Percentiles rank a stretch among this genome's conserved stretches.
Conservation (phyloP, 2,113 vertebrate genomes). For the Ceyx melanurus region DNA sequence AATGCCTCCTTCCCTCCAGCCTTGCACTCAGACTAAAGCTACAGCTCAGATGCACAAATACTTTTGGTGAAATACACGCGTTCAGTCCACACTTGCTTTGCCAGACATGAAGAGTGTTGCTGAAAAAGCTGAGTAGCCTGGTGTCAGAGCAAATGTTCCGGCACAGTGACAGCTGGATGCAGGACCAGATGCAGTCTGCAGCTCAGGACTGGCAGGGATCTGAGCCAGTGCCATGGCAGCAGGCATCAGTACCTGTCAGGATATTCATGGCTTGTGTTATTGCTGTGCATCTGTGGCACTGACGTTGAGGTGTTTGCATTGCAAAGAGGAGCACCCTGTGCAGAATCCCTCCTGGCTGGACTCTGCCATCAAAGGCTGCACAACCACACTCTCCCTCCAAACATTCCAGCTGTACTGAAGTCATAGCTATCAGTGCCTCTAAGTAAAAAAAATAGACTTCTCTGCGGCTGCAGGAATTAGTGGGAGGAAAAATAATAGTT, state of each 20-base stretch:
- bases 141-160: constrained; percentile 46
- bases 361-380: not conserved
- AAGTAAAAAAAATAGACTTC: not conserved
- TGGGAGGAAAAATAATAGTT: not conserved
- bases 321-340: not conserved
- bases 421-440: not conserved
- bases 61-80: not conserved
- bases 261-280: not conserved
- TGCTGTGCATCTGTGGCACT: not conserved
- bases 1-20: not conserved
- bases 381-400: not conserved
- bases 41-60: not conserved
- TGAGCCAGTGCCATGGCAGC: constrained; percentile 54
- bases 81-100: not conserved
- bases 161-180: constrained; percentile 31
- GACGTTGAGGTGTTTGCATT: not conserved
- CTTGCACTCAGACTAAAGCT: not conserved
- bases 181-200: constrained; percentile 27
- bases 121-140: constrained; percentile 19
- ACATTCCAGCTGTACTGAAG: not conserved
- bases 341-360: not conserved
- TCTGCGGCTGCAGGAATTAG: not conserved
- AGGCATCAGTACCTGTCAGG: constrained; percentile 47
- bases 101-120: not conserved
- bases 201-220: constrained; percentile 29